Base-by-base conservation (phyloP, 2,113 vertebrate species). In the Antigone vipio region DNA sequence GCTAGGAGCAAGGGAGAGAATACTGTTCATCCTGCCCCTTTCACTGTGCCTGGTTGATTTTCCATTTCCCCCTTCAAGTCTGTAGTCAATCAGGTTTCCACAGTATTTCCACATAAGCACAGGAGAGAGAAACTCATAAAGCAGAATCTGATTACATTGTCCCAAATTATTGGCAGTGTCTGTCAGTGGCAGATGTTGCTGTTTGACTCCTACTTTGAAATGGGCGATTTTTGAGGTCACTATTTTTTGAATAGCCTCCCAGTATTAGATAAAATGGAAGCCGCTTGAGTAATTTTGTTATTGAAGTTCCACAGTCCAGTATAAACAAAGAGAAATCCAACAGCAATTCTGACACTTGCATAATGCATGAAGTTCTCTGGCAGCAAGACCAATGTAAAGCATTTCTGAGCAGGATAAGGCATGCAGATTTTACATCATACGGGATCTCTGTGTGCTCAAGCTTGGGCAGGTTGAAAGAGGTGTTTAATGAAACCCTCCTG, bases 321-420 rank as follows among this genome's bases (percentile, higher is more conserved):
- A 8, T 75, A 91, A 93, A 56, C 30, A 68, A 21, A 76, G 52
- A 59, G 67, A 63, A 50, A 42, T 78, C 45, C 42, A 50, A 2
- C 58, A 76, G 44, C 45, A n/a, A 26, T 79, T 81, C 47, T 32
- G 35, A 18, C 12, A 9, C 58, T 81, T 92, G 38, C 13, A 3
- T 72, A 84, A 78, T 32, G 27, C 24, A 12, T 35, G 35, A 42
- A 72, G 35, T 64, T 92, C 60, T 86, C 60, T 78, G 53, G 59
- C 49, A 81, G 67, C n/a, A 30, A 30, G 69, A 21, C 10, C 72
- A 60, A 55, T 52, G 52, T 72, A 24, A 84, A 79, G 53, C 22
- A 6, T 76, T 95, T 91, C 59, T 79, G 77, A 85, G 84, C 97
- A 95, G 89, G 92, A 93, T 53, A n/a, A 79, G 77, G 84, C 89